Base-by-base conservation (phyloP, 2,113 vertebrate genomes). In the Perognathus longimembris region DNA sequence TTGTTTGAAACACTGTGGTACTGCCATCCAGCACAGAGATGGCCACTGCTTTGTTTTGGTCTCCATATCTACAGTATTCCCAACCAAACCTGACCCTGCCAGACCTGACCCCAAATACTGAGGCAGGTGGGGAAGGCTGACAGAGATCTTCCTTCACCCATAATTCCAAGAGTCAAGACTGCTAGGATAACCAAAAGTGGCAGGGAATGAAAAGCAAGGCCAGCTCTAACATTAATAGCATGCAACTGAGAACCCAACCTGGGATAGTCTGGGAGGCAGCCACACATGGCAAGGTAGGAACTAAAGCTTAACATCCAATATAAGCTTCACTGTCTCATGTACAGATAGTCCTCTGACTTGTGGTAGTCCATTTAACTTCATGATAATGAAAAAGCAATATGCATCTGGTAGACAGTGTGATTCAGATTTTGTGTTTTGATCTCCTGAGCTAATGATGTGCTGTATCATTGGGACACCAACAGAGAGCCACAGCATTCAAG, bases 71-170 rank as follows among this genome's bases (percentile, higher is more conserved):
- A 10, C 7, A 40, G 32, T 17, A 1, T 57, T 0, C 4, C 12
- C 36, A 20, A 63, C 38, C 22, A 79, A 57, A 32, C 2, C 10
- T 81, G 38, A 71, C 17, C 10, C 4, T 40, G 4, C 18, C 32
- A 21, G 2, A 32, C 1, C 40, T 18, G 30, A 20, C 40, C n/a
- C 26, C 12, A 28, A 8, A 7, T 5, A 9, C n/a, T 42, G 15
- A 4, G 5, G 28, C 14, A 14, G 18, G 75, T 20, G 80, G 5
- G 6, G 18, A 63, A 91, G 15, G 18, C n/a, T 17, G 22, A 78
- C 32, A 20, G 21, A 8, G 20, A 6, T 11, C 9, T 22, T 11
- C 0, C 3, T 2, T 24, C 14, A 66, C 0, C 6, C 3, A 1
- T 5, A n/a, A 12, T 18, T 74, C 45, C 66, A 28, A 80, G 10